Evolutionary conservation across 2,113 vertebrate genomes (phyloP), one percentile per base, ranked within the genome.

Genomic region (Heliornis fulica): DNA sequence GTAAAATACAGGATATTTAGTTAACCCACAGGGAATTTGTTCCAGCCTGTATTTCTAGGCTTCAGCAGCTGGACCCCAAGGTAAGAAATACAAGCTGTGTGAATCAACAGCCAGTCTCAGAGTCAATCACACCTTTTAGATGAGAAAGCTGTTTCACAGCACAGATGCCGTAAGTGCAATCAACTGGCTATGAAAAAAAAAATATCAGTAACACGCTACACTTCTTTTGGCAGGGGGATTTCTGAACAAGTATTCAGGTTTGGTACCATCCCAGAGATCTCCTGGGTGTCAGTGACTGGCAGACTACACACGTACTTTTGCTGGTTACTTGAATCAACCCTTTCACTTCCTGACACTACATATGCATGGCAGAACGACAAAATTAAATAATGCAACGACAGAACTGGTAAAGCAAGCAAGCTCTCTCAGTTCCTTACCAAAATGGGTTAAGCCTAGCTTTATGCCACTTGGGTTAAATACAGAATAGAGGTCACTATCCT

Each of bases 361-460:
- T 19, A 56, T 20, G 64, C 51, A 38, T 5, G 7, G n/a, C 18
- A 54, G 3, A 15, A 17, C 87, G 23, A 68, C n/a, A 83, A 19
- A 77, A 76, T 12, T 20, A 38, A 76, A 22, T 5, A 57, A 16
- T 29, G 8, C 23, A 9, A 32, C 29, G 26, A 60, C 13, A 66
- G 28, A 70, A 68, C 15, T n/a, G 23, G 32, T 21, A 50, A 64
- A 64, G 72, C 34, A 43, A 84, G n/a, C 60, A 59, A 20, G 41
- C 16, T 18, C 20, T 41, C 66, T 76, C 59, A 32, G 3, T n/a
- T 51, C 32, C 34, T n/a, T 34, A 40, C 29, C 66, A 11, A 89
- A 93, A 66, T 32, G 15, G 89, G 51, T 75, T 78, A 95, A 96
- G 69, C 60, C 32, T 51, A 70, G 81, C 63, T 94, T 89, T 68